phyloP scores from a whole-genome alignment of 2,888 invertebrate genomes.

The Acholoe squamosa region DNA sequence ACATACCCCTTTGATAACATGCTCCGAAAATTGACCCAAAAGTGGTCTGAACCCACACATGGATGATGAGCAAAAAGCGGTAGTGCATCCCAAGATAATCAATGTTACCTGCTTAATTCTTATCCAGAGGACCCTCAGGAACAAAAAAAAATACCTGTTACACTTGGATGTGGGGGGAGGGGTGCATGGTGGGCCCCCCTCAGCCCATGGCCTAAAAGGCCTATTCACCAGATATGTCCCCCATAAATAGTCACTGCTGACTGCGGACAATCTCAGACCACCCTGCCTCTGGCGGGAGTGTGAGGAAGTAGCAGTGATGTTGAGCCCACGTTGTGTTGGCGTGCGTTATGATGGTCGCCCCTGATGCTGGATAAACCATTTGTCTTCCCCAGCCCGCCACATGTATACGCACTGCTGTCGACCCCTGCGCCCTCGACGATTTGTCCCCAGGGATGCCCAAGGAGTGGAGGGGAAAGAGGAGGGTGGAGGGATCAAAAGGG shows the following conservation, averaged over 20 bases:
- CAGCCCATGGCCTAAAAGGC: no score
- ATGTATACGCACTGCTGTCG: slow-evolving; percentile 17
- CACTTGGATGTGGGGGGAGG: no score
- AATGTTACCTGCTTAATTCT: no score
- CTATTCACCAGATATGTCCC: no score
- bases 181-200: no score
- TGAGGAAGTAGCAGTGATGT: neutral
- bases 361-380: slow-evolving; percentile 22
- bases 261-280: neutral
- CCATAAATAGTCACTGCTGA: neutral
- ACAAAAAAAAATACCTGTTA: no score
- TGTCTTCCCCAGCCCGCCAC: neutral
- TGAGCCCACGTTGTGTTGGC: slow-evolving; percentile 25
- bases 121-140: no score
- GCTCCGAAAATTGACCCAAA: no score
- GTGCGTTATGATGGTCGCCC: neutral
- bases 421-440: neutral
- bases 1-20: no score
- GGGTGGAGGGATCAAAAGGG: neutral
- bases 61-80: no score
- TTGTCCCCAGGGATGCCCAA: neutral
- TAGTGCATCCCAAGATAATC: no score
- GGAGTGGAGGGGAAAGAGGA: neutral
- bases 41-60: no score
- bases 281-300: neutral